Percentiles rank a stretch among this genome's conserved stretches.
These are phyloP conservation scores for Ceramica pisi DNA, from an alignment of 2,888 invertebrate species.

Conservation along the genomic window DNA sequence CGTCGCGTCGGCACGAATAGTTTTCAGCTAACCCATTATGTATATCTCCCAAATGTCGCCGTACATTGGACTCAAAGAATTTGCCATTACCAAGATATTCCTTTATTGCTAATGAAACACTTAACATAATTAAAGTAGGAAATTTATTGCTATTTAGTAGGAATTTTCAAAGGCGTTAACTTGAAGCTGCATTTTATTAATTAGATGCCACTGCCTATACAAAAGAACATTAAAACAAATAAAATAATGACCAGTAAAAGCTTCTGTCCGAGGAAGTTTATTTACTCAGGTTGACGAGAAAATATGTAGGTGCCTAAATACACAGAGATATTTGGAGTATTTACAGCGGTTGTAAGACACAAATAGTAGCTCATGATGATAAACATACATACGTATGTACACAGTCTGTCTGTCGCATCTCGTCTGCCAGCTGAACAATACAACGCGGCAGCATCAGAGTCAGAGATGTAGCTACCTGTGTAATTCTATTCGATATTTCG, in stretches of 20 bases:
- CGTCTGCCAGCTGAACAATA: slow-evolving; percentile 53
- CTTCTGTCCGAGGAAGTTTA: slow-evolving; percentile 1
- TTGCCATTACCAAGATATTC: slow-evolving; percentile 55
- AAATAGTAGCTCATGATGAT: slow-evolving; percentile 44
- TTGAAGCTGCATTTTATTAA: slow-evolving; percentile 25
- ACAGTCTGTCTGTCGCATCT: slow-evolving; percentile 53
- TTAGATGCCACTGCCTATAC: slow-evolving; percentile 11
- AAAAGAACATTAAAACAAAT: slow-evolving; percentile 1
- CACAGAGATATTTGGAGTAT: slow-evolving; percentile 30
- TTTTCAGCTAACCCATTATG: slow-evolving; percentile 35
- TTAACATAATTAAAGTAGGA: slow-evolving; percentile 9
- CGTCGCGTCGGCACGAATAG: slow-evolving; percentile 25
- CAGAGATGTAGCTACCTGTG: slow-evolving; percentile 26
- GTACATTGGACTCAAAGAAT: slow-evolving; percentile 42
- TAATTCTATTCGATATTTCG: slow-evolving; percentile 34
- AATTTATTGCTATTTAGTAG: slow-evolving; percentile 12
- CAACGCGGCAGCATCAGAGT: slow-evolving; percentile 23
- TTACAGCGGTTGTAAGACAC: slow-evolving; percentile 21
- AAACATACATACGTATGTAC: slow-evolving; percentile 42
- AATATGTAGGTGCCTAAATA: slow-evolving; percentile 17
- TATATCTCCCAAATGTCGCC: slow-evolving; percentile 31
- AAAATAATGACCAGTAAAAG: slow-evolving; percentile 7
- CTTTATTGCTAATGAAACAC: slow-evolving; percentile 45
- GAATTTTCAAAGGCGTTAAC: slow-evolving; percentile 16
- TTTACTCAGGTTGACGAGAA: slow-evolving; percentile 11